Evolutionary conservation across 2,113 vertebrate genomes (phyloP).

Genomic region (Chauna torquata): DNA sequence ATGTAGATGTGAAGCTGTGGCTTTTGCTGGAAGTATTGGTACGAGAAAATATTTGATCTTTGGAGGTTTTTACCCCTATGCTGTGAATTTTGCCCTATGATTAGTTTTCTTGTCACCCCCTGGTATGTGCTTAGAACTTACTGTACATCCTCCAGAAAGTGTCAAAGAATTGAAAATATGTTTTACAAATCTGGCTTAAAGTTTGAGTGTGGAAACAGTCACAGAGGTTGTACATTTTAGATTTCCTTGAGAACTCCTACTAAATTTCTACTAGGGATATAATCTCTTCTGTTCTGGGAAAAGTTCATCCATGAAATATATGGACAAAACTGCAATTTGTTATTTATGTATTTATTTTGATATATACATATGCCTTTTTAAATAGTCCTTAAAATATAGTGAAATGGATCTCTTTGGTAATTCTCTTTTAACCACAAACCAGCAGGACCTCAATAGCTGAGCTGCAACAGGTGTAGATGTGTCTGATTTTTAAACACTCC

Average conservation of each 20-base stretch:
- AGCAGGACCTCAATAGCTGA: neutral
- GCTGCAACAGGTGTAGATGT: conserved; percentile 27
- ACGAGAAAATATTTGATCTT: neutral
- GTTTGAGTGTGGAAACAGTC: neutral
- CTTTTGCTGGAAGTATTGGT: neutral
- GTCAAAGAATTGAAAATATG: neutral
- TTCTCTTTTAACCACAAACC: neutral
- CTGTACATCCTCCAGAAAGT: neutral
- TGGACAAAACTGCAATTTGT: neutral
- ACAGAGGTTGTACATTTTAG: neutral
- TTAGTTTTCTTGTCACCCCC: neutral
- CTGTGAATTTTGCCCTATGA: neutral
- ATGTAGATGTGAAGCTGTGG: neutral
- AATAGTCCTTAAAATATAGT: neutral
- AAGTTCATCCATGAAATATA: neutral
- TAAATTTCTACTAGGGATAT: neutral
- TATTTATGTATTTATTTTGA: conserved; percentile 28
- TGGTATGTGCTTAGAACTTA: neutral
- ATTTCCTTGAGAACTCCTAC: neutral
- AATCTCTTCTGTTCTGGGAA: neutral
- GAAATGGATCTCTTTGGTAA: neutral
- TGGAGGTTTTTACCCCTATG: neutral
- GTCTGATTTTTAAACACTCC: neutral
- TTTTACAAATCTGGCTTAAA: neutral
- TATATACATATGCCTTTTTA: neutral